These are phyloP conservation scores for Sylvicola cinctus DNA, from an alignment of 2,888 invertebrate species.

Conservation along the genomic window DNA sequence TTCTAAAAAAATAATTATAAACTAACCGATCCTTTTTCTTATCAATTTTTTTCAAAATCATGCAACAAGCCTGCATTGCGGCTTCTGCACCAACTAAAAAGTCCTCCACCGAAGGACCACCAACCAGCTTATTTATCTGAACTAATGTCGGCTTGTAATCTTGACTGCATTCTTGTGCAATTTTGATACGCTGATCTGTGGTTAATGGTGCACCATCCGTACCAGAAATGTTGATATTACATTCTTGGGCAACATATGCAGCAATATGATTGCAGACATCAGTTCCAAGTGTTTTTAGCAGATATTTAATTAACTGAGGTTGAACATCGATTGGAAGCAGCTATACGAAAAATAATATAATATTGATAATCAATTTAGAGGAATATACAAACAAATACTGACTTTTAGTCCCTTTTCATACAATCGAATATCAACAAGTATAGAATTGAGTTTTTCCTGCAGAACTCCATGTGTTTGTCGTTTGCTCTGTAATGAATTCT, in stretches of 20 bases:
- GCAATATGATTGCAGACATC: constrained; percentile 65
- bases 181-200: constrained; percentile 45
- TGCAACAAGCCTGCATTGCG: constrained; percentile 46
- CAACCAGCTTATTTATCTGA: constrained; percentile 45
- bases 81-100: constrained; percentile 57
- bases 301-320: constrained; percentile 52
- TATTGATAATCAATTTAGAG: constrained; percentile 1
- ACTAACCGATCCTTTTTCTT: constrained; percentile 59
- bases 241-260: constrained; percentile 56
- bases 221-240: constrained; percentile 36
- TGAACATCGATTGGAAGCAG: constrained; percentile 40
- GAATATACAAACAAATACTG: constrained; percentile 1
- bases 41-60: constrained; percentile 72
- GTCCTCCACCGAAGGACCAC: constrained; percentile 51
- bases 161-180: constrained; percentile 38
- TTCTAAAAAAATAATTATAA: too few species aligned
- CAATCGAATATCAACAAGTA: constrained; percentile 51
- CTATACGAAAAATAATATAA: constrained; percentile 10
- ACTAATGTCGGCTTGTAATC: constrained; percentile 44
- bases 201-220: constrained; percentile 26
- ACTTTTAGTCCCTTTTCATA: constrained; percentile 60
- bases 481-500: constrained; percentile 43
- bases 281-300: constrained; percentile 63
- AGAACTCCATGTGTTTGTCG: constrained; percentile 62
- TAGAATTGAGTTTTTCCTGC: constrained; percentile 61